A percentile compares a stretch with the other conserved stretches of the same genome.
phyloP scores from a whole-genome alignment of 37 sponge, comb jelly and placozoan genomes.

The Chondrilla cf. caribensis region DNA sequence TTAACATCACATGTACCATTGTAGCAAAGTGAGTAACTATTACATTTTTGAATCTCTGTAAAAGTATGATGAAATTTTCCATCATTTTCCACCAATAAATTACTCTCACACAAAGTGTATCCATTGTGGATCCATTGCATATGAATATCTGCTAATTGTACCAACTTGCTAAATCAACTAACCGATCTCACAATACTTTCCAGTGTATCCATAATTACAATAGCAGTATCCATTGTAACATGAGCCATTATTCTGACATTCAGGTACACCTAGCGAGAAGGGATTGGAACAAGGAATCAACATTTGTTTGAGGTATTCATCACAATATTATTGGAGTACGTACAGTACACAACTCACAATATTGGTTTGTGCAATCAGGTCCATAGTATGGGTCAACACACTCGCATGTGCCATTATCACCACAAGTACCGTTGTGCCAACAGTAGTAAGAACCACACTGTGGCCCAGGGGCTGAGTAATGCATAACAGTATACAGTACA shows the following conservation, averaged over 20 bases:
- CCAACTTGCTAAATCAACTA: background rate
- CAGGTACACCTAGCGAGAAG: background rate
- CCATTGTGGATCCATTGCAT: too few species aligned
- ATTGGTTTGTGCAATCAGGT: background rate
- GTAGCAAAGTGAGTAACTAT: too few species aligned
- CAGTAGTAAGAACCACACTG: background rate
- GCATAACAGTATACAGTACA: too few species aligned
- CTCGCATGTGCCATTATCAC: background rate
- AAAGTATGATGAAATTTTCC: too few species aligned
- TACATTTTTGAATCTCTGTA: too few species aligned
- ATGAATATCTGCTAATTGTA: background rate
- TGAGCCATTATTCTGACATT: conserved; percentile 3
- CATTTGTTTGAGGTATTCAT: too few species aligned
- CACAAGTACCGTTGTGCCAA: background rate
- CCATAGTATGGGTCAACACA: background rate
- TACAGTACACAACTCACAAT: background rate
- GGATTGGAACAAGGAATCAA: too few species aligned
- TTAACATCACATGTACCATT: background rate
- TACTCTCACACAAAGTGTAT: too few species aligned
- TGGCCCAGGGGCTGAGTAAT: background rate
- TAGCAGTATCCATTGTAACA: background rate
- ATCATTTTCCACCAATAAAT: too few species aligned
- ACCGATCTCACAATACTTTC: background rate
- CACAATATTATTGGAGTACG: too few species aligned
- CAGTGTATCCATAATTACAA: background rate